phyloP scores from a whole-genome alignment of 2,888 invertebrate genomes.

The Loripinus fragilis region DNA sequence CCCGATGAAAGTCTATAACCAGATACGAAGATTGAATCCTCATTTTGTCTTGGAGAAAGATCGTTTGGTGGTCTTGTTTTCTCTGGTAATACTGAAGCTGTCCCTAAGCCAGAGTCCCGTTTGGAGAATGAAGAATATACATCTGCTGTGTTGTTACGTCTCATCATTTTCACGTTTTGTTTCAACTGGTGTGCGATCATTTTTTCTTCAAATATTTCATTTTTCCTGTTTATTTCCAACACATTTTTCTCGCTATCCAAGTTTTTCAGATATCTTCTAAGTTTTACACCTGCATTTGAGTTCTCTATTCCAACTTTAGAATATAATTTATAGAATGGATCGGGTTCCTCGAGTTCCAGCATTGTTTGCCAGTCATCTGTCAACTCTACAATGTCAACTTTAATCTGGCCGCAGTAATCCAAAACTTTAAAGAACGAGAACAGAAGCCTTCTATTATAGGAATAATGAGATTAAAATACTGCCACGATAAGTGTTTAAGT shows the following conservation, averaged over 20 bases:
- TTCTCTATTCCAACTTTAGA: constrained; percentile 46
- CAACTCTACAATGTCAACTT: constrained; percentile 2
- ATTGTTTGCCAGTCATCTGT: constrained; percentile 6
- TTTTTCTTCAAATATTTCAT: constrained; percentile 12
- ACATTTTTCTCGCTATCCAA: neutral
- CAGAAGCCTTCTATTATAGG: neutral
- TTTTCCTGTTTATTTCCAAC: neutral
- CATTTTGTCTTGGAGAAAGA: neutral
- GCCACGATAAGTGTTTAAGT: neutral
- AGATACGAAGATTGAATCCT: neutral
- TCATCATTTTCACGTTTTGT: neutral
- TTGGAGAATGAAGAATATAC: neutral
- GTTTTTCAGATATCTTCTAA: neutral
- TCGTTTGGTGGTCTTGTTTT: neutral
- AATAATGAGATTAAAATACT: neutral
- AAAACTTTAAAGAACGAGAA: neutral
- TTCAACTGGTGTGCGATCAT: neutral
- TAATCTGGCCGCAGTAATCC: constrained; percentile 2
- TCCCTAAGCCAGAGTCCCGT: neutral
- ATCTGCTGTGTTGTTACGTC: neutral
- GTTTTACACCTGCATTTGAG: constrained; percentile 3
- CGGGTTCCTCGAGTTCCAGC: constrained; percentile 39
- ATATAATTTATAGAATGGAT: constrained; percentile 38
- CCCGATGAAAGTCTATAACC: constrained; percentile 6
- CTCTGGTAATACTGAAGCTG: neutral